Evolutionary conservation across 2,113 vertebrate genomes (phyloP), one percentile per base, ranked within the genome.

Genomic region (Eleginops maclovinus): DNA sequence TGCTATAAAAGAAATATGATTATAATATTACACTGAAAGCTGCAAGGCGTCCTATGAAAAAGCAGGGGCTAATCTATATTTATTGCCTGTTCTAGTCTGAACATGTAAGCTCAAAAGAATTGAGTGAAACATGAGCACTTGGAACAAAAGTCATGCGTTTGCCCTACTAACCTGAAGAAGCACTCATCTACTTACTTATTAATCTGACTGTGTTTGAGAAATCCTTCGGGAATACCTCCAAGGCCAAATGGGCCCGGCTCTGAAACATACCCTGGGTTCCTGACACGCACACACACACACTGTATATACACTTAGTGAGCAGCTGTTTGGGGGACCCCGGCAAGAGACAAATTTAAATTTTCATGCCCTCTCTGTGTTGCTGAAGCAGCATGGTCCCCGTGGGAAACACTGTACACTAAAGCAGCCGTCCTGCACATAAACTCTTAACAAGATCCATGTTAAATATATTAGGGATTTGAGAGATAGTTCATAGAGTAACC

Each of bases 241-340:
- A 21, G 21, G 82, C 82, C 67, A 82, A 86, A 89, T 14, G 72
- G 88, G 85, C 62, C 59, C 31, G 75, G 60, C 67, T 78, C 68
- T 71, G 84, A 94, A 82, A 93, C 73, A 75, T n/a, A n/a, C n/a
- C n/a, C n/a, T n/a, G 64, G 82, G 79, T 82, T 71, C 60, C 43
- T 72, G 61, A 56, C 67, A n/a, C 51, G 46, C 61, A 58, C 83
- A 56, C 46, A 60, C 66, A 72, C 68, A 76, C 50, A 79, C 51
- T n/a, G n/a, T n/a, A n/a, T n/a, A n/a, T n/a, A n/a, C 69, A 72
- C 69, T 72, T 49, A 75, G 54, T 63, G 46, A 88, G 72, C 94
- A 91, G 90, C 94, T 93, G 93, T 89, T 91, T 75, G 53, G 80
- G 80, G 71, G 66, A 84, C 77, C 81, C 74, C 59, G 0, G 60